A percentile compares a stretch with the other conserved stretches of the same genome.
Evolutionary conservation across 2,113 vertebrate genomes (phyloP).

Genomic region (Anoura caudifer): DNA sequence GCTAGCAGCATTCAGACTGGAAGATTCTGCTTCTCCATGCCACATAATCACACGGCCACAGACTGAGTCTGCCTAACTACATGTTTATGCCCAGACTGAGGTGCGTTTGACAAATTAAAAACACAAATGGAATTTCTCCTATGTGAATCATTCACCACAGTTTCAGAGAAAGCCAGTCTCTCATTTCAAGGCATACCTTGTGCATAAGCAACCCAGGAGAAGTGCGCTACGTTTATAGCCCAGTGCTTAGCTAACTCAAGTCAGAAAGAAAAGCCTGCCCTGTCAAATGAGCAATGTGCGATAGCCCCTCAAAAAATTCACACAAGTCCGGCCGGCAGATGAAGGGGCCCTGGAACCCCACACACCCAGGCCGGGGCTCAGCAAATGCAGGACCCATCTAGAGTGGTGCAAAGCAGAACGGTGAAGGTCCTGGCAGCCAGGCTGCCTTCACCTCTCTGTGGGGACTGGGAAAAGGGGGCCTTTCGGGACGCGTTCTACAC

Average conservation of each 20-base stretch:
- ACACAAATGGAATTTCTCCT: not conserved
- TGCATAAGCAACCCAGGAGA: not conserved
- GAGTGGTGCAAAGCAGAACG: not conserved
- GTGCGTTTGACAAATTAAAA: not conserved
- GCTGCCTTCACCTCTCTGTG: not conserved
- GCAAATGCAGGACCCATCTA: not conserved
- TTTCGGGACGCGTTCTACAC: not conserved
- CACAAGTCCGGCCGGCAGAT: not conserved
- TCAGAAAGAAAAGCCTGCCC: not conserved
- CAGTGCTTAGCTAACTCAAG: not conserved
- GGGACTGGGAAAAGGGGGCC: not conserved
- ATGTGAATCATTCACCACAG: not conserved
- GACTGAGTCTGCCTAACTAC: not conserved
- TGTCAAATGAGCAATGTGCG: not conserved
- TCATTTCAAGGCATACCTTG: not conserved
- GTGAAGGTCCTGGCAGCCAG: not conserved
- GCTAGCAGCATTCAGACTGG: not conserved
- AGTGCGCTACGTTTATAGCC: not conserved
- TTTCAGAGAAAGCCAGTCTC: not conserved
- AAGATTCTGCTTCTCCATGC: not conserved
- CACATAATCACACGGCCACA: not conserved
- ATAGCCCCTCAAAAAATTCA: not conserved
- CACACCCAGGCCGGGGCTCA: accelerated
- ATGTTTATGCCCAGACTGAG: not conserved
- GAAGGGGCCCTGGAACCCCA: not conserved